phyloP scores from a whole-genome alignment of 2,888 invertebrate species.

The Aquatica leii region DNA sequence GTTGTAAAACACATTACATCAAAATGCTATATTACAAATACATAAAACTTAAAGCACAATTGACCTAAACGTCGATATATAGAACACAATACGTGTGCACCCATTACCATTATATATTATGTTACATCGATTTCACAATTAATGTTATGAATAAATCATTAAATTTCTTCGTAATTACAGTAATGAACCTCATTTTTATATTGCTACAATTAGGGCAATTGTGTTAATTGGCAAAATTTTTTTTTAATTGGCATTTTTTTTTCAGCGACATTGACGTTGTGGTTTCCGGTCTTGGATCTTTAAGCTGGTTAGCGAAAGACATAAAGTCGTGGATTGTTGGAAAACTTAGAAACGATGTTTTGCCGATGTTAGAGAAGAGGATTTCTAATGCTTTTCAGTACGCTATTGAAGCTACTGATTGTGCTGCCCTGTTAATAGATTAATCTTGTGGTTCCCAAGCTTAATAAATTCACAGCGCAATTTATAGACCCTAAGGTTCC shows the following conservation, averaged over 20 bases:
- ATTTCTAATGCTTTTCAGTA: constrained; percentile 50
- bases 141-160: background rate
- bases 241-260: constrained; percentile 27
- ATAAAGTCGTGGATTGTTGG: constrained; percentile 53
- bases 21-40: too few relatives aligned
- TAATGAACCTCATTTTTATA: background rate
- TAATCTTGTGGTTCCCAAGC: constrained; percentile 5
- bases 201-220: too few relatives aligned
- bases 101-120: too few relatives aligned
- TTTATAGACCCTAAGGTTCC: too few relatives aligned
- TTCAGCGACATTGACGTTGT: constrained; percentile 56
- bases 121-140: too few relatives aligned
- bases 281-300: constrained; percentile 52
- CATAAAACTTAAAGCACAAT: too few relatives aligned
- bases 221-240: background rate
- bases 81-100: too few relatives aligned
- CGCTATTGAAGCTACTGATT: constrained; percentile 49
- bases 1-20: too few relatives aligned
- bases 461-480: background rate
- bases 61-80: too few relatives aligned
- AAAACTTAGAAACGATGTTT: constrained; percentile 49
- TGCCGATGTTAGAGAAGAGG: constrained; percentile 47
- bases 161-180: background rate
- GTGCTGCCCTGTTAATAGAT: constrained; percentile 25
- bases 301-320: constrained; percentile 53